These are phyloP conservation scores for Poecilobothrus nobilitatus DNA, from an alignment of 2,888 invertebrate species.

Conservation along the genomic window DNA sequence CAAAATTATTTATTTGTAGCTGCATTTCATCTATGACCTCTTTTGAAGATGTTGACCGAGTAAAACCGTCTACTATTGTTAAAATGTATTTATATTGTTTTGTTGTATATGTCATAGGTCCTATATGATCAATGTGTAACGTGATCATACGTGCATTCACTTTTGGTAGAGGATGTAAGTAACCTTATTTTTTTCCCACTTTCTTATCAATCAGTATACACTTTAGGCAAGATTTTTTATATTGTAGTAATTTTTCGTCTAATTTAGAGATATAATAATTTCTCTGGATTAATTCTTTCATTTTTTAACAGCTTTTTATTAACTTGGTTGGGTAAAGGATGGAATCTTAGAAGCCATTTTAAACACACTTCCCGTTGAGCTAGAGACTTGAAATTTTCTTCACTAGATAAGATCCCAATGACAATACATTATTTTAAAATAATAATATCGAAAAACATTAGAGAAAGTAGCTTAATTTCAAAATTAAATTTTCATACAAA, in stretches of 20 bases:
- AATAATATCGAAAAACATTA: no score
- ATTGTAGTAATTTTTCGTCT: background rate
- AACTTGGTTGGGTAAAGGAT: no score
- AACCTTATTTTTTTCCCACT: constrained; percentile 32
- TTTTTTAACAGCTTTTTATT: no score
- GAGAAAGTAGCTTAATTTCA: no score
- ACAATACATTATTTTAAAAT: no score
- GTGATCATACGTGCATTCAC: constrained; percentile 29
- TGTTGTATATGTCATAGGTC: constrained; percentile 29
- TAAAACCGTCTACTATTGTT: constrained; percentile 31
- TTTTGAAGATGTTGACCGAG: constrained; percentile 26
- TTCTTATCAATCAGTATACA: constrained; percentile 25
- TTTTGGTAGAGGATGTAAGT: constrained; percentile 31
- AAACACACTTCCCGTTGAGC: no score
- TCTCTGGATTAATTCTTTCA: constrained; percentile 11
- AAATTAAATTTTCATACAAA: no score
- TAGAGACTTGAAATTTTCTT: constrained; percentile 12
- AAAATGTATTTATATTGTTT: constrained; percentile 35
- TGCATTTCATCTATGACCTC: constrained; percentile 30
- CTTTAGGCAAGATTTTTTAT: no score
- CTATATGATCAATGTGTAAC: constrained; percentile 34
- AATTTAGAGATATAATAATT: constrained; percentile 9
- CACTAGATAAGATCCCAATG: no score
- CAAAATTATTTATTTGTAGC: constrained; percentile 14
- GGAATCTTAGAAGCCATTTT: no score